phyloP scores from a whole-genome alignment of 1,140 invertebrate species.

The Stratiolaelaps scimitus region DNA sequence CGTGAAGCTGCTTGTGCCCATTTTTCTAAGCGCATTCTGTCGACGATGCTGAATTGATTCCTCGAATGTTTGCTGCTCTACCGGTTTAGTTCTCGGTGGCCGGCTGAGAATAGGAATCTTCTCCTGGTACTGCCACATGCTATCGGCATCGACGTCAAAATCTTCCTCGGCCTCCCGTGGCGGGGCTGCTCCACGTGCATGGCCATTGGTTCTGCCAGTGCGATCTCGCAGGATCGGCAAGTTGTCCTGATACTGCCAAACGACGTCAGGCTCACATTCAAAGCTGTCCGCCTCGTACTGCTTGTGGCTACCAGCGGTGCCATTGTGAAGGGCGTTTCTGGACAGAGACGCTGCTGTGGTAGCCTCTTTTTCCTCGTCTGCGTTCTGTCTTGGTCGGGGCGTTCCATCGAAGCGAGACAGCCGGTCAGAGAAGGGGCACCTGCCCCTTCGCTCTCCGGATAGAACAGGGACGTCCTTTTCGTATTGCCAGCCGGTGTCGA shows the following conservation, averaged over 20 bases:
- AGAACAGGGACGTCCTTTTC: background rate
- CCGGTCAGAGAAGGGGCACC: constrained; percentile 1
- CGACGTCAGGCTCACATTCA: background rate
- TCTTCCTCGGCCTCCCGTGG: background rate
- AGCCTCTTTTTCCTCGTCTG: too few species aligned
- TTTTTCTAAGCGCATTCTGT: constrained; percentile 1
- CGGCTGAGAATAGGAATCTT: background rate
- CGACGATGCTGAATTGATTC: background rate
- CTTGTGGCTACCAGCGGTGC: too few species aligned
- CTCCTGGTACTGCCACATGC: constrained; percentile 21
- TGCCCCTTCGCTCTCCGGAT: background rate
- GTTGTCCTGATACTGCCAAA: constrained; percentile 20
- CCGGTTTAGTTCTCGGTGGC: background rate
- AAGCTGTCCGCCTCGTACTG: background rate
- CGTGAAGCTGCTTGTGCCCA: background rate
- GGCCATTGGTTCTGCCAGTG: too few species aligned
- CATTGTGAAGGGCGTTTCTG: too few species aligned
- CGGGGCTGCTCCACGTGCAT: background rate
- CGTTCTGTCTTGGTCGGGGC: background rate
- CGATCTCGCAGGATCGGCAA: background rate
- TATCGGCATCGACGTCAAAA: background rate
- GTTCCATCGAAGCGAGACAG: constrained; percentile 8
- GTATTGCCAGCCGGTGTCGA: constrained; percentile 17
- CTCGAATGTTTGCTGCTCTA: background rate
- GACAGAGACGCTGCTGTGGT: background rate